Conservation (phyloP, 1,140 invertebrate species). For the Philotrypesis tridentata region DNA sequence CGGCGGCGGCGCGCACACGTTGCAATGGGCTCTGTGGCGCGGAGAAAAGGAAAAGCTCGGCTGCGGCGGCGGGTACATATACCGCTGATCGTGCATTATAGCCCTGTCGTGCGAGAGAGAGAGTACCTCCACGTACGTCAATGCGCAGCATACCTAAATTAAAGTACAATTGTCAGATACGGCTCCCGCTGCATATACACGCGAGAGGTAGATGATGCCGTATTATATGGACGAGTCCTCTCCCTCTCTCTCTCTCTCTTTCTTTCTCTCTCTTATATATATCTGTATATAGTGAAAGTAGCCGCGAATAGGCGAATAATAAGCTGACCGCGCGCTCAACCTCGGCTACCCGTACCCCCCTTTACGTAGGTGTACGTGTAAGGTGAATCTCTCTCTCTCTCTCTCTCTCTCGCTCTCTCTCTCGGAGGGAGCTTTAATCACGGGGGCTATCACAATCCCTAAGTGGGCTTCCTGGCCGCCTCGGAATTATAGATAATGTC, state of each 20-base stretch:
- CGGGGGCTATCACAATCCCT: slow-evolving; percentile 73
- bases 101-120: no score
- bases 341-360: neutral
- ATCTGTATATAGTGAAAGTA: slow-evolving; percentile 34
- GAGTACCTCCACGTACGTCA: neutral
- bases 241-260: no score
- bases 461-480: slow-evolving; percentile 74
- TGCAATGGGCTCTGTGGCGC: no score
- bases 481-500: slow-evolving; percentile 75
- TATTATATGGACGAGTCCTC: no score
- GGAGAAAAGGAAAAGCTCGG: neutral
- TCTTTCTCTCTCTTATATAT: no score
- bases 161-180: slow-evolving; percentile 32
- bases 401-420: no score
- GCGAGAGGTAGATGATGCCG: slow-evolving; percentile 16
- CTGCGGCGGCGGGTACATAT: neutral
- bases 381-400: slow-evolving; percentile 47
- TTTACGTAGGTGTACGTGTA: slow-evolving; percentile 60
- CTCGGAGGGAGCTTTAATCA: slow-evolving; percentile 69
- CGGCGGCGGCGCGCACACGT: no score
- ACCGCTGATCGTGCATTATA: neutral
- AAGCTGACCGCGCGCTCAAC: slow-evolving; percentile 24
- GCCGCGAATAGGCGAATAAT: slow-evolving; percentile 31
- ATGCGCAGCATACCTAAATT: slow-evolving; percentile 18
- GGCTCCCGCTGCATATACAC: neutral